Base-by-base conservation (phyloP, 2,113 vertebrate genomes). In the Pantherophis guttatus region DNA sequence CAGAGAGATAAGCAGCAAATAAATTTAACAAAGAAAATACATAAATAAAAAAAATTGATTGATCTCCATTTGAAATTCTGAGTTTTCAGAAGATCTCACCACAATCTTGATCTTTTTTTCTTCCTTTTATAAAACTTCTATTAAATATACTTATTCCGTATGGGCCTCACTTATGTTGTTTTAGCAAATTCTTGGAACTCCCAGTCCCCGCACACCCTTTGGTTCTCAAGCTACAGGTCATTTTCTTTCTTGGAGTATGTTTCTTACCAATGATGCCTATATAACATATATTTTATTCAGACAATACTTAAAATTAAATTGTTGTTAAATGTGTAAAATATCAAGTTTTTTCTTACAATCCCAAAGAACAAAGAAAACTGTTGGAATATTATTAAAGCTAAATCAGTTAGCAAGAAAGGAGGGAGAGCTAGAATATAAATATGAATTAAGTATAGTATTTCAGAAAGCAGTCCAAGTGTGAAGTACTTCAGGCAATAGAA, bases 381-480 rank as follows among this genome's bases (percentile, higher is more conserved):
- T 54, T 55, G 44, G 11, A 86, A 54, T 17, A 48, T 12, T 91
- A 24, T 19, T 81, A 57, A 92, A 91, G 95, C 57, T 94, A 92
- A 95, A 87, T 92, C 92, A 23, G 65, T 91, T 94, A 93, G 52
- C 33, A 81, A 88, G 86, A 93, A 65, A 94, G 85, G 86, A 44
- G 81, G 65, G 33, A 93, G 92, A 96, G 93, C 91, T 93, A 93
- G 85, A 95, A 92, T 90, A 88, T 94, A 95, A 95, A 95, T 95
- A 94, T 95, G 94, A 97, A 96, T 95, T 95, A 96, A 96, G 90
- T 29, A 62, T 85, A 75, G 85, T 50, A 91, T 95, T 89, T 92
- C 88, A 33, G 93, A 93, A 75, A 92, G 87, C 75, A 96, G 53
- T 8, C 15, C 89, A 93, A 90, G 90, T 90, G 86, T 88, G 90